Evolutionary conservation across 2,888 invertebrate species (phyloP).

Genomic region (Notocelia uddmanniana): DNA sequence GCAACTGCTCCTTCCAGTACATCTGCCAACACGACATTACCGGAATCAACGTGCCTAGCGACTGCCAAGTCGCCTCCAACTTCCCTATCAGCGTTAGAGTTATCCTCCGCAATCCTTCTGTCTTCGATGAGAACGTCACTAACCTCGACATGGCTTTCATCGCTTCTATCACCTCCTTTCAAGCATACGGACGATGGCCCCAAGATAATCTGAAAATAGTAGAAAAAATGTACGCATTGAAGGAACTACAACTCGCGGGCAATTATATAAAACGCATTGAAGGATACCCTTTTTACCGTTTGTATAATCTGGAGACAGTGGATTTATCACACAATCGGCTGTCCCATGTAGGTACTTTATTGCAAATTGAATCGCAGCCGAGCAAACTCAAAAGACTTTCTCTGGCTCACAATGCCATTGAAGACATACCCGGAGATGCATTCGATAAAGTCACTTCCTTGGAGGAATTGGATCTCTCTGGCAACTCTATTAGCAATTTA

Average conservation of each 20-base stretch:
- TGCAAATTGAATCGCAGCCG: conserved; percentile 64
- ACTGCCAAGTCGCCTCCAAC: conserved; percentile 70
- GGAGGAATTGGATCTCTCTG: conserved; percentile 70
- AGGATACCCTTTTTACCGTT: conserved; percentile 62
- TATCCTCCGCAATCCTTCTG: conserved; percentile 57
- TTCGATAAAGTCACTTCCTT: conserved; percentile 67
- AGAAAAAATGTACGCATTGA: conserved; percentile 63
- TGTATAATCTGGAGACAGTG: conserved; percentile 63
- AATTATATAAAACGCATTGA: conserved; percentile 62
- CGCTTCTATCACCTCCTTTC: conserved; percentile 63
- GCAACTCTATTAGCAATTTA: conserved; percentile 67
- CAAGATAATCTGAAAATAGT: conserved; percentile 63
- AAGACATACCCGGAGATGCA: conserved; percentile 59
- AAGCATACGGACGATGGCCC: conserved; percentile 60
- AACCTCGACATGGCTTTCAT: conserved; percentile 60
- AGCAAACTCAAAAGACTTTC: conserved; percentile 63
- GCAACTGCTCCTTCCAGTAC: conserved; percentile 62
- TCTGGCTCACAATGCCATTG: conserved; percentile 65
- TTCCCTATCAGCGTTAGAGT: conserved; percentile 65
- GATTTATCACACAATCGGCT: conserved; percentile 70
- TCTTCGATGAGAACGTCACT: conserved; percentile 53
- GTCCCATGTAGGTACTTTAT: conserved; percentile 62
- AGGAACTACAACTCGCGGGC: conserved; percentile 58
- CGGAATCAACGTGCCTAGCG: conserved; percentile 57
- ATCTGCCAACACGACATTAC: conserved; percentile 63